phyloP scores from a whole-genome alignment of 2,113 vertebrate genomes.

The Hemiscyllium ocellatum region DNA sequence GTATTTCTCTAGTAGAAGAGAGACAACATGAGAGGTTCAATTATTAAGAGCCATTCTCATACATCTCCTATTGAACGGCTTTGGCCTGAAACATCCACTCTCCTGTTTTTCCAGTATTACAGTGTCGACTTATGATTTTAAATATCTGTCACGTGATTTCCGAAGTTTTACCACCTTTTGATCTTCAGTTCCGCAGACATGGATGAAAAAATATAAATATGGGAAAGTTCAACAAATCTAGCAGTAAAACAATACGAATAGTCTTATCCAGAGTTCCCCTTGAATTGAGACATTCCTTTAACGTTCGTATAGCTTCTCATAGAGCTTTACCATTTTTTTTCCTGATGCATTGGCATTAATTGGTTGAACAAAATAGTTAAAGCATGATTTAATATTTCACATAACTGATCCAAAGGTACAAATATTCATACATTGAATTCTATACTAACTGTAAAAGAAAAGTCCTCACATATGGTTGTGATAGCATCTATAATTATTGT shows the following conservation, averaged over 20 bases:
- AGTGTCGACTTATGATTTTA: background rate
- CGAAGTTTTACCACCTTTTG: background rate
- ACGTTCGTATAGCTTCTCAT: background rate
- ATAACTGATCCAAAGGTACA: background rate
- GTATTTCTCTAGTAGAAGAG: background rate
- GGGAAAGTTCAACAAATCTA: background rate
- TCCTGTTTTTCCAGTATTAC: too few species aligned
- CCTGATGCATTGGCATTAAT: background rate
- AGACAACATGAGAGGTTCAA: background rate
- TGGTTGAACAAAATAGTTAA: background rate
- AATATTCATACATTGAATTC: background rate
- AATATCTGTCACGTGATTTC: background rate
- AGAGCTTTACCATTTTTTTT: background rate
- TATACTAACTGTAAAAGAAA: background rate
- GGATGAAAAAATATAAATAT: background rate
- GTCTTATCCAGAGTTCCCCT: background rate
- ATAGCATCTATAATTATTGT: background rate
- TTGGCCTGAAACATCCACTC: too few species aligned
- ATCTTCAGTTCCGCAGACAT: background rate
- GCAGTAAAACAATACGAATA: background rate
- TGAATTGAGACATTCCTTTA: background rate
- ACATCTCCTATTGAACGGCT: too few species aligned
- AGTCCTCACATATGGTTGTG: background rate
- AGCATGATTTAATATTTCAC: background rate
- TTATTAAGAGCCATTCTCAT: background rate